Evolutionary conservation across 2,797 vertebrate species (phyloP).

Genomic region (Etheostoma nigrum): DNA sequence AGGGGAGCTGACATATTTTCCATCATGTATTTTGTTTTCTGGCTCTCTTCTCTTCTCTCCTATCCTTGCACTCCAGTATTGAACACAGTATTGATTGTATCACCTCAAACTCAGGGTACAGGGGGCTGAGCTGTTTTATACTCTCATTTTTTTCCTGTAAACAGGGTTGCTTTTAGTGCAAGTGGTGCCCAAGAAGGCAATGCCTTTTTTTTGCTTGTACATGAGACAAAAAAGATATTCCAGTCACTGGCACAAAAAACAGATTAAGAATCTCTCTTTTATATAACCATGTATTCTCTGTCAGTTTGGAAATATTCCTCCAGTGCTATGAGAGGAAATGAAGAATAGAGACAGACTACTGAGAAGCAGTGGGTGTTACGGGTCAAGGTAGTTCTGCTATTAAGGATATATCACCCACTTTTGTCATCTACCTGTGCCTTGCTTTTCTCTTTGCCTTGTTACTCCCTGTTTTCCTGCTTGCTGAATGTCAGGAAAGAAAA

Average conservation of each 20-base stretch:
- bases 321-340: conserved; percentile 32
- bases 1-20: conserved; percentile 55
- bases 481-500: conserved; percentile 56
- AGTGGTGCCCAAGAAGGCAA: conserved; percentile 19
- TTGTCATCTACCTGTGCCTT: conserved; percentile 6
- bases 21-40: conserved; percentile 43
- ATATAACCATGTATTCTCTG: conserved; percentile 38
- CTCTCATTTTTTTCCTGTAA: conserved; percentile 13
- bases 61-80: conserved; percentile 28
- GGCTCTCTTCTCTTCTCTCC: conserved; percentile 19
- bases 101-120: conserved; percentile 40
- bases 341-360: conserved; percentile 30
- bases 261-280: conserved; percentile 48
- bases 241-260: conserved; percentile 38
- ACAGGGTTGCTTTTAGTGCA: conserved; percentile 37
- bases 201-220: conserved; percentile 15
- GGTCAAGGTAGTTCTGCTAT: conserved; percentile 64
- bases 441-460: conserved; percentile 14
- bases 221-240: conserved; percentile 20
- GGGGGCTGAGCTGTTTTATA: conserved; percentile 6
- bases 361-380: conserved; percentile 45
- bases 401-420: conserved; percentile 62
- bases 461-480: conserved; percentile 1
- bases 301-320: conserved; percentile 39
- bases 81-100: conserved; percentile 48